Conservation (phyloP, 1,140 invertebrate species). For the Hyles vespertilio region DNA sequence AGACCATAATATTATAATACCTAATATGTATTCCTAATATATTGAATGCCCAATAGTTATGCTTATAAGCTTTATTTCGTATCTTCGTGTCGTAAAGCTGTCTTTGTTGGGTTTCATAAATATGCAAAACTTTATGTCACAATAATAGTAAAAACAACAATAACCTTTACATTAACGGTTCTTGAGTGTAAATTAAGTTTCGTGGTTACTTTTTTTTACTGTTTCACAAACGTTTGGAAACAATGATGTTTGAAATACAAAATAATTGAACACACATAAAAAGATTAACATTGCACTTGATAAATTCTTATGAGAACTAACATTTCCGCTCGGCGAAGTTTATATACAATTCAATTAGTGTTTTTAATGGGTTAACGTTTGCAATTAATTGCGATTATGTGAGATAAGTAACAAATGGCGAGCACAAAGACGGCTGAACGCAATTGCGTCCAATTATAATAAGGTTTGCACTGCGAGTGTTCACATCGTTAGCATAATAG, state of each 20-base stretch:
- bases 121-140: background rate
- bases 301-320: constrained; percentile 14
- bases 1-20: too few species aligned
- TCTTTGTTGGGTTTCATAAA: too few species aligned
- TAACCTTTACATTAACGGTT: too few species aligned
- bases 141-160: background rate
- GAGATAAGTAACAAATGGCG: constrained; percentile 37
- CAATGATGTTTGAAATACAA: constrained; percentile 13
- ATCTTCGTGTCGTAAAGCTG: too few species aligned
- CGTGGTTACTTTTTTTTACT: background rate
- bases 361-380: constrained; percentile 38
- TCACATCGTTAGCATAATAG: constrained; percentile 64
- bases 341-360: constrained; percentile 40
- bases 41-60: too few species aligned
- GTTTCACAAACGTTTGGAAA: background rate
- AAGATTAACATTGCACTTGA: constrained; percentile 3
- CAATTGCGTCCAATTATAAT: constrained; percentile 53
- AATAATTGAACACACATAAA: constrained; percentile 13
- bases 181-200: background rate
- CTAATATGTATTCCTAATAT: too few species aligned
- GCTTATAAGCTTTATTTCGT: too few species aligned
- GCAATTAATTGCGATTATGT: constrained; percentile 37
- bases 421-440: constrained; percentile 48
- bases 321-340: constrained; percentile 2
- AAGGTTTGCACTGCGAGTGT: constrained; percentile 33